Conservation (phyloP, 2,113 vertebrate genomes). For the Leuciscus idus region DNA sequence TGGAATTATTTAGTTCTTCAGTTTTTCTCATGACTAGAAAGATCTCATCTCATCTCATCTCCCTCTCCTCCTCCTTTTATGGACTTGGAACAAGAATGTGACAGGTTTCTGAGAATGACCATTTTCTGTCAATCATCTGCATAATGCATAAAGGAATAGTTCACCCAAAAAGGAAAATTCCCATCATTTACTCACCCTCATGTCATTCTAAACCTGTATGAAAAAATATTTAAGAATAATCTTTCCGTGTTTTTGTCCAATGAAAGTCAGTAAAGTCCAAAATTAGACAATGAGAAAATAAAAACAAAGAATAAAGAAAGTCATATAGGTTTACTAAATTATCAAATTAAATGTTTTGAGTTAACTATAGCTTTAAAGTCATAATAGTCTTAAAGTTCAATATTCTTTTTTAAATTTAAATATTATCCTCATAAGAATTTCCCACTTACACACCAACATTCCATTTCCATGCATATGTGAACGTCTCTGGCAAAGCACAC, state of each 20-base stretch:
- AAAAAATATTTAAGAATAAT: background rate
- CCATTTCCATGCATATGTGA: background rate
- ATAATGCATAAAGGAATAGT: background rate
- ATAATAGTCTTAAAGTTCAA: background rate
- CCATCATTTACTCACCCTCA: background rate
- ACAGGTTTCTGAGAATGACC: background rate
- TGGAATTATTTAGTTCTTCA: constrained; percentile 15
- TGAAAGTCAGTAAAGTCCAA: background rate
- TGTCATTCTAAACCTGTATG: background rate
- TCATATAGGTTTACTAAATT: background rate
- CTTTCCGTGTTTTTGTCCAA: background rate
- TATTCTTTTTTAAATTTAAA: background rate
- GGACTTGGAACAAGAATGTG: constrained; percentile 15
- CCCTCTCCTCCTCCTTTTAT: background rate
- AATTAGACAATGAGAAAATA: background rate
- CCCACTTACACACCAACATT: background rate
- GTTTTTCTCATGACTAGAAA: constrained; percentile 18
- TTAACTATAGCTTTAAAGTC: background rate
- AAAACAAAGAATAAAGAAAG: background rate
- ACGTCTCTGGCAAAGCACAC: background rate
- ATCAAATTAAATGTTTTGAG: accelerated
- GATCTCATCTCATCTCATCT: constrained; percentile 15
- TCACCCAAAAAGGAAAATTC: background rate
- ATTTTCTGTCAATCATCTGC: constrained; percentile 19
- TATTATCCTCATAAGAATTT: constrained; percentile 3